A percentile compares a stretch with the other conserved stretches of the same genome.
Conservation (phyloP, 1,140 invertebrate genomes). For the Temnothorax longispinosus region DNA sequence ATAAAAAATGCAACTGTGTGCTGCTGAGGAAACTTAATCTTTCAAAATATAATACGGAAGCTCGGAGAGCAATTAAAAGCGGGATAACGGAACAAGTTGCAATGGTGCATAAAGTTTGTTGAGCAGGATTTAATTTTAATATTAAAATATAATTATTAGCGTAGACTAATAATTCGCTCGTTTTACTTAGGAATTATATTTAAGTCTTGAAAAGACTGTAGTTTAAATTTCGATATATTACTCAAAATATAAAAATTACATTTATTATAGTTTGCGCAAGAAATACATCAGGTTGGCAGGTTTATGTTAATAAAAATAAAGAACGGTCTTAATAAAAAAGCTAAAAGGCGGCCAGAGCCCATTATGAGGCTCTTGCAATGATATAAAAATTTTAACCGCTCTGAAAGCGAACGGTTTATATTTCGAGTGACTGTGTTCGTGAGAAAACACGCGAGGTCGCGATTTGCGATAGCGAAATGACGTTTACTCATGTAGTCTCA, state of each 20-base stretch:
- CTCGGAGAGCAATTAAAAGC: constrained; percentile 7
- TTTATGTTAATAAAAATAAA: constrained; percentile 13
- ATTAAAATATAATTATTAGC: constrained; percentile 16
- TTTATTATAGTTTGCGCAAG: no score
- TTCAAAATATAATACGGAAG: background rate
- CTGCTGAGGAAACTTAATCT: background rate
- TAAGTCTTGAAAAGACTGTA: background rate
- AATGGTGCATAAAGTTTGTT: background rate
- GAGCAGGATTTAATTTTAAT: background rate
- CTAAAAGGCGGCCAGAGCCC: background rate
- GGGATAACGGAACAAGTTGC: background rate
- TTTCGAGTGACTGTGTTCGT: background rate
- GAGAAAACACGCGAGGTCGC: constrained; percentile 11
- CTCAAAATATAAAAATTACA: background rate
- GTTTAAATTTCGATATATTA: background rate
- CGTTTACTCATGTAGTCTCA: background rate
- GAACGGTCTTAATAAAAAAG: background rate
- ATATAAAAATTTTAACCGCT: constrained; percentile 24
- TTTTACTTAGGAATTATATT: background rate
- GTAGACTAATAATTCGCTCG: background rate
- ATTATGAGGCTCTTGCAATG: background rate
- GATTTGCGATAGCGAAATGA: constrained; percentile 23
- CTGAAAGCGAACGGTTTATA: constrained; percentile 2
- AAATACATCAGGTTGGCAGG: background rate
- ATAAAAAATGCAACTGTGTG: background rate